Evolutionary conservation across 2,888 invertebrate genomes (phyloP).

Genomic region (Gandaritis pyraliata): DNA sequence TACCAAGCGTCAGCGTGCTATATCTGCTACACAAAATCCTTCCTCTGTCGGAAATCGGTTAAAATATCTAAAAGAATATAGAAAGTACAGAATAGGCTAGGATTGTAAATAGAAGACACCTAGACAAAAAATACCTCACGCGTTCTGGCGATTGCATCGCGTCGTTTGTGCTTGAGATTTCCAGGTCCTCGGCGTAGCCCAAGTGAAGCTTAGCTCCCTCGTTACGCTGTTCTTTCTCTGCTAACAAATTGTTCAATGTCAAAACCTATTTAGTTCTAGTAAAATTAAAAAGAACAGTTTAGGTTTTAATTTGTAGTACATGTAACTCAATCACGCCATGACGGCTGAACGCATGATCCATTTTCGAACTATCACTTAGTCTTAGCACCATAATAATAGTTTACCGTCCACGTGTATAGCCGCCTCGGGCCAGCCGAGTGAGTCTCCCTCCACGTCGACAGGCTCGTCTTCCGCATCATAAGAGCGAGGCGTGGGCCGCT

Average conservation of each 20-base stretch:
- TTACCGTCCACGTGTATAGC: constrained; percentile 73
- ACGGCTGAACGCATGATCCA: too few relatives aligned
- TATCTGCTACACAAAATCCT: not conserved
- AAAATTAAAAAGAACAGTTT: too few relatives aligned
- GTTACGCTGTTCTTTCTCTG: constrained; percentile 74
- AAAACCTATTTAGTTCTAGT: too few relatives aligned
- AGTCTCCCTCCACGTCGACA: constrained; percentile 81
- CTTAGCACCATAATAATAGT: not conserved
- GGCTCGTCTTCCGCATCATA: constrained; percentile 81
- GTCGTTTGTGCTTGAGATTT: constrained; percentile 82
- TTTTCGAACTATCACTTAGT: too few relatives aligned
- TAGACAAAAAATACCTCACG: constrained; percentile 78
- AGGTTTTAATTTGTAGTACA: too few relatives aligned
- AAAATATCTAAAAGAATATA: not conserved
- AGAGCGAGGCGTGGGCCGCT: constrained; percentile 65
- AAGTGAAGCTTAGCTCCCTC: constrained; percentile 75
- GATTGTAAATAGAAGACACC: constrained; percentile 33
- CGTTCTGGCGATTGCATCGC: constrained; percentile 81
- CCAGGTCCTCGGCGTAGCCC: constrained; percentile 78
- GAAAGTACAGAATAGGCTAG: not conserved
- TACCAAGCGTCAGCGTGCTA: not conserved
- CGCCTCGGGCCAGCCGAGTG: constrained; percentile 79
- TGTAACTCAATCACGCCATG: too few relatives aligned
- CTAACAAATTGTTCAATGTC: not conserved
- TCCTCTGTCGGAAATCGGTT: not conserved